Percentiles rank a stretch among this genome's conserved stretches.
These are phyloP conservation scores for Calliopum simillimum DNA, from an alignment of 2,888 invertebrate genomes.

Conservation along the genomic window DNA sequence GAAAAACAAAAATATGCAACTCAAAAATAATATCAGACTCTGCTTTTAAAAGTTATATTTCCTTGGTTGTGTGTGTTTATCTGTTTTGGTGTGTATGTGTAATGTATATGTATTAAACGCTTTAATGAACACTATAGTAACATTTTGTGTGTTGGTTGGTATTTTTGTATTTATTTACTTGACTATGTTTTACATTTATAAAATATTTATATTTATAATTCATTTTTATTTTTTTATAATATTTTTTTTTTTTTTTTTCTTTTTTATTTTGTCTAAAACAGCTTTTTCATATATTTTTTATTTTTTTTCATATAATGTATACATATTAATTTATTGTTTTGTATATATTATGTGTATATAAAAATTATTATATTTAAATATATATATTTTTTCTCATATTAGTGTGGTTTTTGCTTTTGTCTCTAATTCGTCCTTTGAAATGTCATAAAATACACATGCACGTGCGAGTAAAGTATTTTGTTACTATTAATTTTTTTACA, in stretches of 20 bases:
- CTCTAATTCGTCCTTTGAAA: not conserved
- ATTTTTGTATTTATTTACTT: constrained; percentile 3
- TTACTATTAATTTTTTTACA: constrained; percentile 5
- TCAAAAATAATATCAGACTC: too few species aligned
- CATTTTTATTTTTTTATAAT: not conserved
- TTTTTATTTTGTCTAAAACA: not conserved
- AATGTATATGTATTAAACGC: not conserved
- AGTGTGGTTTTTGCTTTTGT: not conserved
- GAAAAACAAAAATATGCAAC: too few species aligned
- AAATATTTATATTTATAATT: not conserved
- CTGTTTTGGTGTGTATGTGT: not conserved
- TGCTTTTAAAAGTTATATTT: too few species aligned
- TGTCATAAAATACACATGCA: constrained; percentile 13
- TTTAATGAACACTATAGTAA: constrained; percentile 12
- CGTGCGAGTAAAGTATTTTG: constrained; percentile 4
- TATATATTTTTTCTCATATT: not conserved
- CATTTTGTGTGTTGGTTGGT: constrained; percentile 3
- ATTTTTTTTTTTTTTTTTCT: not conserved
- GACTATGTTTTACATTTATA: constrained; percentile 18
- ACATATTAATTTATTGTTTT: constrained; percentile 7
- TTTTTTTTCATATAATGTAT: not conserved
- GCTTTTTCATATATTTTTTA: not conserved
- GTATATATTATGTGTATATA: constrained; percentile 4
- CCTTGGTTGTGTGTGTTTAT: too few species aligned
- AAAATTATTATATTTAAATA: not conserved